A percentile compares a stretch with the other conserved stretches of the same genome.
Evolutionary conservation across 2,888 invertebrate species (phyloP).

Genomic region (Meliscaeva auricollis): DNA sequence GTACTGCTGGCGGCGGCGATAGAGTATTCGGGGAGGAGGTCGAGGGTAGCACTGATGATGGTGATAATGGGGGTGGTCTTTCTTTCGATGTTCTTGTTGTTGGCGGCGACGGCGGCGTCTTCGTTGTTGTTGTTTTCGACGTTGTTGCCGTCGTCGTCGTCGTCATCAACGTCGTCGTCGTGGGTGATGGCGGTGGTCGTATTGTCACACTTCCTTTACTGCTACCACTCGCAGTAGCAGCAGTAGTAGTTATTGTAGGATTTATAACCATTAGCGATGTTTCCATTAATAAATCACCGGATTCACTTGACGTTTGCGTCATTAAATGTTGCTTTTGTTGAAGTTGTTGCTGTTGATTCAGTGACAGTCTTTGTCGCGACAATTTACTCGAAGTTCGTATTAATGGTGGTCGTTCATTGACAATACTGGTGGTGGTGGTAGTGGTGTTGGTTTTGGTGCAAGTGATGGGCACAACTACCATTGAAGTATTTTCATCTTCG

Average conservation of each 20-base stretch:
- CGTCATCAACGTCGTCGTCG: constrained; percentile 52
- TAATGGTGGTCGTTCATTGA: constrained; percentile 71
- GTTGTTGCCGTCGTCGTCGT: constrained; percentile 55
- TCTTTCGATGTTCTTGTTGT: constrained; percentile 46
- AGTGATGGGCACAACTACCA: constrained; percentile 70
- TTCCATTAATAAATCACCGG: constrained; percentile 80
- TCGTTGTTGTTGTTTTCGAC: background rate
- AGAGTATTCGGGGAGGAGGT: constrained; percentile 58
- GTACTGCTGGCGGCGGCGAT: constrained; percentile 68
- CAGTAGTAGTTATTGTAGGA: constrained; percentile 50
- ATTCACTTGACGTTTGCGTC: constrained; percentile 76
- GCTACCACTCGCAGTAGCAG: constrained; percentile 21
- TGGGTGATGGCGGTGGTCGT: constrained; percentile 50
- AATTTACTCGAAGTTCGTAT: constrained; percentile 80
- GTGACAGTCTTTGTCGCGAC: constrained; percentile 81
- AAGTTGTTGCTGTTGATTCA: constrained; percentile 80
- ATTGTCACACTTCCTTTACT: constrained; percentile 71
- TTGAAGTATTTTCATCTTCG: constrained; percentile 50
- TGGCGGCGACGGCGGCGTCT: constrained; percentile 48
- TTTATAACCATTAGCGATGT: constrained; percentile 82
- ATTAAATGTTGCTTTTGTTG: constrained; percentile 74
- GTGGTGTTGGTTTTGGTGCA: background rate
- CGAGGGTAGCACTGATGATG: constrained; percentile 44
- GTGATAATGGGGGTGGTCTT: constrained; percentile 40
- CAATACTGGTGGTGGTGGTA: constrained; percentile 38